phyloP scores from a whole-genome alignment of 2,797 vertebrate species.

The Caiman crocodilus region DNA sequence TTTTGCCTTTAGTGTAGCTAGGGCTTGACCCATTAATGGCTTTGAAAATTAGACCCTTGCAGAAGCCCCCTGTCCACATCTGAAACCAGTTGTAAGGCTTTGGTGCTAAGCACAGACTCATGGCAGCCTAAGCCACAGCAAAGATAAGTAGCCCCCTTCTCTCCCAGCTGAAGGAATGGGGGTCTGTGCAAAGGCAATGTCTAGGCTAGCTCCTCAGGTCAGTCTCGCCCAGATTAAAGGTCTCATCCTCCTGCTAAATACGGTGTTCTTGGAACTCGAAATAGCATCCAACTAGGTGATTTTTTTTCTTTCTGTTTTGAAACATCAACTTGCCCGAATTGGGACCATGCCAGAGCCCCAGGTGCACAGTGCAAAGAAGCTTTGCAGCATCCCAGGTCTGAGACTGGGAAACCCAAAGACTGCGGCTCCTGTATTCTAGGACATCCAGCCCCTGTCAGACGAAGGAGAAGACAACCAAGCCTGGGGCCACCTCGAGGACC shows the following conservation, averaged over 20 bases:
- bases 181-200: not conserved
- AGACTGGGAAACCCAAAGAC: too few relatives aligned
- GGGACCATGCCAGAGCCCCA: not conserved
- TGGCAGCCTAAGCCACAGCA: too few relatives aligned
- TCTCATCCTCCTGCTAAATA: fast-evolving
- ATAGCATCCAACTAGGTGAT: fast-evolving
- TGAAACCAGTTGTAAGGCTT: too few relatives aligned
- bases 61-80: too few relatives aligned
- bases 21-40: not conserved
- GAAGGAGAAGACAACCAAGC: not conserved
- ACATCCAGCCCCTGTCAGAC: not conserved
- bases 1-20: not conserved
- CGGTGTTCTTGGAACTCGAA: not conserved
- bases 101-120: too few relatives aligned
- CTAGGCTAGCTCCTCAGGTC: fast-evolving
- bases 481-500: not conserved
- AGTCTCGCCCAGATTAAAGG: not conserved
- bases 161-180: not conserved
- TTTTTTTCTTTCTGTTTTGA: constrained; percentile 18
- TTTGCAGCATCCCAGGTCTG: not conserved
- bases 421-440: not conserved
- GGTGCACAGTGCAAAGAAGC: not conserved
- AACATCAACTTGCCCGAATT: constrained; percentile 29
- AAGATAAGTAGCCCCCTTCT: too few relatives aligned
- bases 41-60: not conserved